Percentiles rank a stretch among this genome's conserved stretches.
phyloP scores from a whole-genome alignment of 1,140 invertebrate species.

The Drosophila nigrodunni region DNA sequence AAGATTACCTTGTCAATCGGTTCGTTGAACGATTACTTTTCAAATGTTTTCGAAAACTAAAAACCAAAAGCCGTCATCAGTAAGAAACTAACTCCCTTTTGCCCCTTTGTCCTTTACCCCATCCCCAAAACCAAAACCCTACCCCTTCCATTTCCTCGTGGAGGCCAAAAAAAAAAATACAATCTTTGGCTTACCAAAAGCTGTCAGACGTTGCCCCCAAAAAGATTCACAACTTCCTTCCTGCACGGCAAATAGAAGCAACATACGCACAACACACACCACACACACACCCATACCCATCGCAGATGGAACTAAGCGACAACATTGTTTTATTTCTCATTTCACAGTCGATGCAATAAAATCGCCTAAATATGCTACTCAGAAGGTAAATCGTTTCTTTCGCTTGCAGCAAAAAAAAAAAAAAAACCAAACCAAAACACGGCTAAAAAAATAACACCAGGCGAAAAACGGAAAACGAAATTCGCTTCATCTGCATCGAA shows the following conservation, averaged over 20 bases:
- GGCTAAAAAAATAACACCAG: conserved; percentile 10
- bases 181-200: conserved; percentile 63
- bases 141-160: not conserved
- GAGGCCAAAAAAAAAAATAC: conserved; percentile 18
- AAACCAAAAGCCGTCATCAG: conserved; percentile 33
- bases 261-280: not conserved
- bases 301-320: conserved; percentile 57
- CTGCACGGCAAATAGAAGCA: conserved; percentile 57
- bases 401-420: conserved; percentile 20
- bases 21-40: conserved; percentile 79
- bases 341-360: conserved; percentile 74
- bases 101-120: not conserved
- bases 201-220: conserved; percentile 59
- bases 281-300: conserved; percentile 5
- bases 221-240: conserved; percentile 78
- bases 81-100: conserved; percentile 21
- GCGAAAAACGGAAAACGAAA: conserved; percentile 1
- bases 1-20: conserved; percentile 79
- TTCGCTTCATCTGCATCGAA: conserved; percentile 63
- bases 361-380: conserved; percentile 59
- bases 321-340: conserved; percentile 79
- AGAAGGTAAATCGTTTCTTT: conserved; percentile 70
- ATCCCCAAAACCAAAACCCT: not conserved
- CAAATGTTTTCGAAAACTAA: conserved; percentile 58
- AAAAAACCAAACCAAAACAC: not conserved